Base-by-base conservation (phyloP, 2,797 vertebrate species). In the Typhlichthys eigenmanni region DNA sequence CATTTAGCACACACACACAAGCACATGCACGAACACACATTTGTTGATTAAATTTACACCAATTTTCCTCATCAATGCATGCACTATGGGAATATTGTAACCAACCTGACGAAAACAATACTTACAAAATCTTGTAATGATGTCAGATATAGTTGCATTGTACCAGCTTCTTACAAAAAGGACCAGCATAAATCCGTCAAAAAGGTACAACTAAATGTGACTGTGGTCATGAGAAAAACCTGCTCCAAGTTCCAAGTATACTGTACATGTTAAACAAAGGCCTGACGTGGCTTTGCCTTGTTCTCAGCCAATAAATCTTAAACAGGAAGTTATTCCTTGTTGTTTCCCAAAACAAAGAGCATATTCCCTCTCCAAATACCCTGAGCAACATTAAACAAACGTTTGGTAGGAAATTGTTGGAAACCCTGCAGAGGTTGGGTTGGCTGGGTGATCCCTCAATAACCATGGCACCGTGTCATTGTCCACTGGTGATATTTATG, bases 301-400 rank as follows among this genome's bases (percentile, higher is more conserved):
- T 4, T 58, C 57, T 54, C 57, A 74, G 72, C 64, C 68, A 66
- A 71, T 74, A 79, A 55, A 71, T 74, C 65, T 81, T 57, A 4
- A 66, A 76, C 71, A 83, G 85, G 87, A 92, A 84, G 79, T 75
- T 77, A 72, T 69, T 80, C 80, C 83, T 85, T 78, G 74, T 81
- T 62, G 48, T 74, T 80, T 78, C 66, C 67, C 64, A 68, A 76
- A 80, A 13, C 55, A 57, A 1, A 17, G 64, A 61, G 24, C 45
- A 76, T 81, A 81, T 79, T 84, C 76, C 76, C 70, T 76, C 69
- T 59, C 60, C 63, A 73, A 75, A 79, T 5, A 74, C 69, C 80
- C 79, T 79, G 73, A 68, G 68, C 9, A 43, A 47, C 74, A 86
- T 66, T 72, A 82, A 82, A 82, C 61, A 69, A 74, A 75, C 29